Base-by-base conservation (phyloP, 2,888 invertebrate species). In the Hypena proboscidalis region DNA sequence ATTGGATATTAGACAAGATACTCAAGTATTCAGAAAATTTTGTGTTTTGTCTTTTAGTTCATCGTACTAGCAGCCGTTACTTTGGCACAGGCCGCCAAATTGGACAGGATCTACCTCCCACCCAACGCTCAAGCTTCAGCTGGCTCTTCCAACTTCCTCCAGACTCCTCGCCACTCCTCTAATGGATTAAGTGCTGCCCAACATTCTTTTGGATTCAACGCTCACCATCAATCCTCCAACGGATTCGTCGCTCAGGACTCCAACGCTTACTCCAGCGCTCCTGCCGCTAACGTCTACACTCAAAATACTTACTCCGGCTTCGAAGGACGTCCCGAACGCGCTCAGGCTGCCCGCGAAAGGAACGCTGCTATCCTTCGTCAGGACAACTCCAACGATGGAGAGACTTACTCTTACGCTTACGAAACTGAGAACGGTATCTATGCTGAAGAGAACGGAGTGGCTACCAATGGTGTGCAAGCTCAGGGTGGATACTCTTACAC, bases 351-450 rank as follows among this genome's bases (percentile, higher is more conserved):
- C n/a, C n/a, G n/a, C n/a, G n/a, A n/a, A n/a, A n/a, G n/a, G n/a
- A n/a, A n/a, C n/a, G n/a, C n/a, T n/a, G n/a, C n/a, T n/a, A n/a
- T n/a, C n/a, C n/a, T n/a, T n/a, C n/a, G n/a, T n/a, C n/a, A n/a
- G n/a, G n/a, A n/a, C n/a, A n/a, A n/a, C n/a, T n/a, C n/a, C n/a
- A n/a, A n/a, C n/a, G n/a, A n/a, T n/a, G n/a, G n/a, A n/a, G n/a
- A n/a, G n/a, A n/a, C n/a, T n/a, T n/a, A n/a, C n/a, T n/a, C n/a
- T n/a, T n/a, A n/a, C 22, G 76, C 80, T 39, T 89, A 73, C 56
- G 87, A 90, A 48, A 88, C 89, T 25, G 85, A 88, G 41, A 89
- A 89, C 42, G 89, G 89, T 1, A 88, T 90, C 20, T 67, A 63
- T 37, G 88, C 80, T 46, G 88, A n/a, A n/a, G n/a, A n/a, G n/a